phyloP scores from a whole-genome alignment of 1,140 invertebrate species.

The Drosophila sucinea region DNA sequence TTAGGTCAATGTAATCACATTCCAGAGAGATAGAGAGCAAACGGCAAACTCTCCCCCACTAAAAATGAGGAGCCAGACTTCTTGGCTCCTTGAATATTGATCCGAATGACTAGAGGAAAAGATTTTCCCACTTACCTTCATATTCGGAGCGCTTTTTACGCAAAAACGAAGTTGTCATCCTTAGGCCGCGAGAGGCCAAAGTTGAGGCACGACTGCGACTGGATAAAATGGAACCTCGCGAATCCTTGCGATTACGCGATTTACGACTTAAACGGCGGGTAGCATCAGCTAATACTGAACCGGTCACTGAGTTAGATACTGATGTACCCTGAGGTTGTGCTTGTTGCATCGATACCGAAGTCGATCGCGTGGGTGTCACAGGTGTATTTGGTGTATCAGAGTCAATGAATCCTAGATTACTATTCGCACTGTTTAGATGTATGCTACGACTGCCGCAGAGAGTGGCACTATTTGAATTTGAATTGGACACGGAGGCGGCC shows the following conservation, averaged over 20 bases:
- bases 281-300: slow-evolving; percentile 51
- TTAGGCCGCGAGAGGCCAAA: slow-evolving; percentile 59
- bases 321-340: slow-evolving; percentile 42
- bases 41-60: neutral
- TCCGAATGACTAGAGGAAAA: slow-evolving; percentile 20
- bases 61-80: slow-evolving; percentile 29
- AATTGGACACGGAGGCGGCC: slow-evolving; percentile 58
- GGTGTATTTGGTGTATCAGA: slow-evolving; percentile 76
- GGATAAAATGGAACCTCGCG: slow-evolving; percentile 66
- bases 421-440: slow-evolving; percentile 78
- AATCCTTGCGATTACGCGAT: slow-evolving; percentile 69
- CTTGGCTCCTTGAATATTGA: slow-evolving; percentile 44
- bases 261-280: slow-evolving; percentile 20
- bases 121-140: slow-evolving; percentile 59
- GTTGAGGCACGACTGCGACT: slow-evolving; percentile 52
- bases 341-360: slow-evolving; percentile 38
- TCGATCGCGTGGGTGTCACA: slow-evolving; percentile 42
- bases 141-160: slow-evolving; percentile 71
- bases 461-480: slow-evolving; percentile 42
- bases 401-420: slow-evolving; percentile 77
- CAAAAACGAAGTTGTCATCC: slow-evolving; percentile 73
- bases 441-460: slow-evolving; percentile 60
- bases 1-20: neutral
- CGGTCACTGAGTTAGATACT: slow-evolving; percentile 51
- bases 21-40: neutral